Evolutionary conservation across 53 echinoderm and acorn worm species (phyloP), one percentile per base, ranked within the genome.

Genomic region (Apostichopus leukothele): DNA sequence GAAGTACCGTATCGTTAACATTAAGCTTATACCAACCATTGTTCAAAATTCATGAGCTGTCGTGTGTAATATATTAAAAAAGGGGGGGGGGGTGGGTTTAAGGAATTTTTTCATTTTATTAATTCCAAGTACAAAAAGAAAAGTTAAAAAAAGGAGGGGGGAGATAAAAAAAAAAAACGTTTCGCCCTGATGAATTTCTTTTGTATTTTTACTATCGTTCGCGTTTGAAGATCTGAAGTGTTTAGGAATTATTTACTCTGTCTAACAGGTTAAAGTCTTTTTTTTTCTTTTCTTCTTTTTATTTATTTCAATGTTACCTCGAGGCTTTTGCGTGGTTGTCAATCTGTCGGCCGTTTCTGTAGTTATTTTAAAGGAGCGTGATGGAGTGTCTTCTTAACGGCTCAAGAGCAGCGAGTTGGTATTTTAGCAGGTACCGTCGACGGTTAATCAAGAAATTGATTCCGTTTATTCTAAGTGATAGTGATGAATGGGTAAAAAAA

Each of bases 11-110:
- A 80, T 80, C 80, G 54, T 80, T 54, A 80, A 68, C 80, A 80
- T 55, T 22, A 23, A 19, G 54, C 80, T 80, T 53, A 53, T 80
- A 59, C 52, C 53, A 68, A 80, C 54, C 59, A 80, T 80, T 80
- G 53, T 19, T 19, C 54, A 80, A 80, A 80, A 80, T 80, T 80
- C 80, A 80, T 80, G 80, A 80, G 80, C 80, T 80, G 54, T 80
- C 59, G 50, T 39, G 80, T 68, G 68, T 19, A 68, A 68, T 68
- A 68, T 18, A 18, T 68, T 68, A 18, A 68, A 68, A 68, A 25
- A 25, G 25, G 25, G 25, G 25, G 23, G 23, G 25, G 25, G 25
- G 68, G 68, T 19, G 18, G 18, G 12, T 68, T 68, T 14, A 68
- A 68, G 16, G 16, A 68, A 16, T 68, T 68, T 19, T 11, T 68